A percentile compares a stretch with the other conserved stretches of the same genome.
phyloP scores from a whole-genome alignment of 1,140 invertebrate species.

The Drosophila malerkotliana region DNA sequence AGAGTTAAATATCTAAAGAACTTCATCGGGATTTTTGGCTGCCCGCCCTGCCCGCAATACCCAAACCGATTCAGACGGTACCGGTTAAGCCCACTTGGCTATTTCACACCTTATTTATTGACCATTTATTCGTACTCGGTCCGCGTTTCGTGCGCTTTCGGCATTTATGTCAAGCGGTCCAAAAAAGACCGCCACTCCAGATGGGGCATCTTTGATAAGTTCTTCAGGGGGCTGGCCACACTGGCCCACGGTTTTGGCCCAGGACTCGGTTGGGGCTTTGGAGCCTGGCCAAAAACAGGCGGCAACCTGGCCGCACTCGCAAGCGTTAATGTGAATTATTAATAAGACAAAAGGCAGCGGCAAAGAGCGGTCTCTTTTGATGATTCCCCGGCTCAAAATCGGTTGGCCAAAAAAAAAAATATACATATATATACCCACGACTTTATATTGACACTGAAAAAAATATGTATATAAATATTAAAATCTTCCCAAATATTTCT shows the following conservation, averaged over 20 bases:
- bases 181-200: conserved; percentile 26
- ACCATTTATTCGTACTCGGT: conserved; percentile 46
- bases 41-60: background rate
- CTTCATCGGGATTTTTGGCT: conserved; percentile 16
- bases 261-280: background rate
- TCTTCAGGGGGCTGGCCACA: conserved; percentile 64
- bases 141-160: conserved; percentile 77
- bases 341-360: conserved; percentile 84
- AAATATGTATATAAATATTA: background rate
- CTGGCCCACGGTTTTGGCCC: conserved; percentile 39
- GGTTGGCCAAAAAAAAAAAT: conserved; percentile 16
- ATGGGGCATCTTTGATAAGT: conserved; percentile 59
- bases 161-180: conserved; percentile 70
- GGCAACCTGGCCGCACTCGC: conserved; percentile 77
- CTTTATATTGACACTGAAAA: conserved; percentile 4
- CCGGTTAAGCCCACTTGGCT: conserved; percentile 63
- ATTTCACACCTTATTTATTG: conserved; percentile 84
- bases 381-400: conserved; percentile 21
- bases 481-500: background rate
- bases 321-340: conserved; percentile 84
- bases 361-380: conserved; percentile 71
- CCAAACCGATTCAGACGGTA: conserved; percentile 8
- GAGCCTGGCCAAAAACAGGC: conserved; percentile 45
- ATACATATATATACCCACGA: conserved; percentile 23
- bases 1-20: conserved; percentile 37